Conservation (phyloP, 2,888 invertebrate species). For the Clostera curtula region DNA sequence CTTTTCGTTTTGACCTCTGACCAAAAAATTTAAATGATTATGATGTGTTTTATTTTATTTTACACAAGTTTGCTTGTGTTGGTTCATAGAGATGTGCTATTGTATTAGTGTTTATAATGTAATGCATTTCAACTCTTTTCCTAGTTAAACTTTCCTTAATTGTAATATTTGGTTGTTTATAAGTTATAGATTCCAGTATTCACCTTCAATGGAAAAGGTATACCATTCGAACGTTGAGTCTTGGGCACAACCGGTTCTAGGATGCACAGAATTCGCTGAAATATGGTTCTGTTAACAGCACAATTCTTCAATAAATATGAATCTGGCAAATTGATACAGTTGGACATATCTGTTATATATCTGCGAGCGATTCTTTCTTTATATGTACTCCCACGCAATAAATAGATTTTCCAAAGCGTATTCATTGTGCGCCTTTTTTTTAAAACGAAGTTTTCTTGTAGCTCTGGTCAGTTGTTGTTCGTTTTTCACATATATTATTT, state of each 20-base stretch:
- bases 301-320: slow-evolving; percentile 38
- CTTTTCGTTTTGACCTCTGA: no score
- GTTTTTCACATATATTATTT: no score
- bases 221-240: slow-evolving; percentile 44
- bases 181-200: not conserved
- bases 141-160: no score
- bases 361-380: slow-evolving; percentile 34
- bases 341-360: slow-evolving; percentile 29
- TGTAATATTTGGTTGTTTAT: no score
- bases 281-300: slow-evolving; percentile 34
- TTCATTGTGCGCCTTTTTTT: slow-evolving; percentile 29
- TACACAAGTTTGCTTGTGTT: no score
- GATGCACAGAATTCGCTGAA: slow-evolving; percentile 37
- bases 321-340: slow-evolving; percentile 39
- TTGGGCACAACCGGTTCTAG: slow-evolving; percentile 44
- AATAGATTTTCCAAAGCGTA: slow-evolving; percentile 32
- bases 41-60: not conserved
- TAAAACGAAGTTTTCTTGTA: not conserved
- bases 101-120: no score
- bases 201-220: slow-evolving; percentile 48
- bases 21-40: no score
- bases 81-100: no score
- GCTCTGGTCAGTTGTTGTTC: no score
- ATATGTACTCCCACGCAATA: slow-evolving; percentile 34
- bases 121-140: no score